phyloP scores from a whole-genome alignment of 2,888 invertebrate genomes.

The Cryptus viduatorius region DNA sequence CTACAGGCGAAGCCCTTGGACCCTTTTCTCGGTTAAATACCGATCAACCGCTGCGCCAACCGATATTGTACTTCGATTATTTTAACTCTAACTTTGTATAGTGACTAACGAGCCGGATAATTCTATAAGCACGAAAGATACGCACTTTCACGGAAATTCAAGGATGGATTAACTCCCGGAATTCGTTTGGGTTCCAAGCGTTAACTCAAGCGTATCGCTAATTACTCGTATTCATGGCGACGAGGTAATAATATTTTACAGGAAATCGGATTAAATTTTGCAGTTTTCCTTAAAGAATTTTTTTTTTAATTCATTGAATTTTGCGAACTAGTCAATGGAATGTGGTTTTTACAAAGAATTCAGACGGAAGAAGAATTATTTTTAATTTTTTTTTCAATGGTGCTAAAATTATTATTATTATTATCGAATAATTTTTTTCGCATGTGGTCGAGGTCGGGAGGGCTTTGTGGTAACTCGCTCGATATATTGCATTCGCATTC shows the following conservation, averaged over 20 bases:
- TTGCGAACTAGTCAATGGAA: background rate
- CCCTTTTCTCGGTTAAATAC: background rate
- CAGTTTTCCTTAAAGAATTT: background rate
- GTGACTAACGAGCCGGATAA: slow-evolving; percentile 39
- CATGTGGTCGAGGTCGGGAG: slow-evolving; percentile 10
- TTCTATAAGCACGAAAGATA: slow-evolving; percentile 21
- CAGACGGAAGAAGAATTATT: too few species aligned
- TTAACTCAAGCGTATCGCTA: background rate
- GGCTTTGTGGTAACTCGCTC: slow-evolving; percentile 21
- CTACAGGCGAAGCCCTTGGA: slow-evolving; percentile 22
- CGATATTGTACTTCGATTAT: slow-evolving; percentile 35
- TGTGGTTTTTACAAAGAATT: background rate
- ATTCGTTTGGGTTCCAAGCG: background rate
- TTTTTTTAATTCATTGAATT: background rate
- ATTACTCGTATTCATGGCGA: background rate
- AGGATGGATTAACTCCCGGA: slow-evolving; percentile 19
- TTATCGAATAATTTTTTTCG: background rate
- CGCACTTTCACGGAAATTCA: slow-evolving; percentile 32
- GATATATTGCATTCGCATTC: slow-evolving; percentile 22
- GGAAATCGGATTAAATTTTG: background rate
- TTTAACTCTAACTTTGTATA: slow-evolving; percentile 38
- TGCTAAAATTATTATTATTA: slow-evolving; percentile 33
- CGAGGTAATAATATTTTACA: too few species aligned
- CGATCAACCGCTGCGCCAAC: slow-evolving; percentile 10
- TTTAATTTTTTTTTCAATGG: slow-evolving; percentile 16